phyloP scores from a whole-genome alignment of 2,888 invertebrate species.

The Agrotis segetum region DNA sequence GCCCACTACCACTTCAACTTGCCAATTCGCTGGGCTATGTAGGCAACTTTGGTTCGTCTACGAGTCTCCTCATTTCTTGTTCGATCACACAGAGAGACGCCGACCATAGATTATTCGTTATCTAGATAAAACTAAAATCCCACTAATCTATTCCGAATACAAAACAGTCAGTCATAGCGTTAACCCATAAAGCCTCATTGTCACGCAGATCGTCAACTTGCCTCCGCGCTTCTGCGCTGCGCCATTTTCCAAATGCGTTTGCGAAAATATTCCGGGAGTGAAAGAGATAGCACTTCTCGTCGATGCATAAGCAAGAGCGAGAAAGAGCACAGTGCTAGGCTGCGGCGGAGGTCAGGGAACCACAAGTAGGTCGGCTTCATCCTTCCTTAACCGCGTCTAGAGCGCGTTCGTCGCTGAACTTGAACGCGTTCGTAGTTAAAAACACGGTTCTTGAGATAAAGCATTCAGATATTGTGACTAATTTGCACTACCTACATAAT shows the following conservation, averaged over 20 bases:
- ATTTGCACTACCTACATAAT: constrained; percentile 52
- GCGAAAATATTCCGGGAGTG: constrained; percentile 90
- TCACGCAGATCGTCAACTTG: constrained; percentile 78
- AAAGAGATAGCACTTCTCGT: constrained; percentile 73
- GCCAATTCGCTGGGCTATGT: too few relatives aligned
- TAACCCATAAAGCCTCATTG: constrained; percentile 79
- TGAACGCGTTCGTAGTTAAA: constrained; percentile 80
- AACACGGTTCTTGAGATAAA: constrained; percentile 87
- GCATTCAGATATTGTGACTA: constrained; percentile 60
- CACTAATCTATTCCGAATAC: constrained; percentile 49
- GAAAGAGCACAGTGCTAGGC: constrained; percentile 81
- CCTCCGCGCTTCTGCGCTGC: constrained; percentile 76
- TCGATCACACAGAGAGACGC: too few relatives aligned
- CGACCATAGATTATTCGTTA: constrained; percentile 18
- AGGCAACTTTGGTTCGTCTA: too few relatives aligned
- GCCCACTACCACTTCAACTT: too few relatives aligned
- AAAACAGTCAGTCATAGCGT: constrained; percentile 60
- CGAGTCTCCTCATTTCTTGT: too few relatives aligned
- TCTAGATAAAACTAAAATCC: constrained; percentile 51
- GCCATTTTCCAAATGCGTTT: constrained; percentile 87
- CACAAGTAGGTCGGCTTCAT: constrained; percentile 90
- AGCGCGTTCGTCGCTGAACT: constrained; percentile 83
- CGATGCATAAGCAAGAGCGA: constrained; percentile 63
- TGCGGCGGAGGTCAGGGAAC: constrained; percentile 90
- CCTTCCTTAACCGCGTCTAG: constrained; percentile 86